Percentiles rank a stretch among this genome's conserved stretches.
Evolutionary conservation across 2,888 invertebrate species (phyloP).

Genomic region (Conchocele bisecta): DNA sequence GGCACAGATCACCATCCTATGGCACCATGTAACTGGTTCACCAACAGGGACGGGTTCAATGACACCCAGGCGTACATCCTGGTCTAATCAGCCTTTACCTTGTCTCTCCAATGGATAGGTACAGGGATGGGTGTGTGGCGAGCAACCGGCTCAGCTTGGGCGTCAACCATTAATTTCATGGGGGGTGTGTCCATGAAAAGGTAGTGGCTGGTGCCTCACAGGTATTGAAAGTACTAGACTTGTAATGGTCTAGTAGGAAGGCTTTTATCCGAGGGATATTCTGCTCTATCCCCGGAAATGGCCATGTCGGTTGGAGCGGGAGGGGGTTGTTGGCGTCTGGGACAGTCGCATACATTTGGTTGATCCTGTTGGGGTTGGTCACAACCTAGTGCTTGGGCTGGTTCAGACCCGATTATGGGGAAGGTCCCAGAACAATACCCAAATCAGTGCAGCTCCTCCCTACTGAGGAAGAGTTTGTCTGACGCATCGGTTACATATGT

Average conservation of each 20-base stretch:
- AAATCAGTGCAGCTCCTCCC: slow-evolving; percentile 63
- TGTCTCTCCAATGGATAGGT: slow-evolving; percentile 41
- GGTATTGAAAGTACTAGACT: slow-evolving; percentile 52
- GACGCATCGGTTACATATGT: slow-evolving; percentile 66
- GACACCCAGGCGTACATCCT: slow-evolving; percentile 39
- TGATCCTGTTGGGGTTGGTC: no score
- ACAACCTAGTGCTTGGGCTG: no score
- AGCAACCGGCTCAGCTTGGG: slow-evolving; percentile 30
- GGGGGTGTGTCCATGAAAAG: slow-evolving; percentile 38
- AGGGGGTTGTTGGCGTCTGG: slow-evolving; percentile 10
- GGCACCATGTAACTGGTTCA: slow-evolving; percentile 50
- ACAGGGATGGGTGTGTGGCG: slow-evolving; percentile 48
- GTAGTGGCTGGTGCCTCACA: no score
- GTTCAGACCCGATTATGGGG: slow-evolving; percentile 46
- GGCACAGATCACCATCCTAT: slow-evolving; percentile 51
- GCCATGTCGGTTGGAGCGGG: slow-evolving; percentile 19
- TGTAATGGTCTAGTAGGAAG: slow-evolving; percentile 46
- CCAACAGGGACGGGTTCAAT: slow-evolving; percentile 48
- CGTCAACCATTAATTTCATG: slow-evolving; percentile 37
- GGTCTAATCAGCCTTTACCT: slow-evolving; percentile 37
- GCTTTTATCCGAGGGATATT: slow-evolving; percentile 26
- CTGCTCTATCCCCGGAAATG: slow-evolving; percentile 44
- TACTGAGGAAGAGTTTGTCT: slow-evolving; percentile 63
- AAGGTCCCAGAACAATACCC: slow-evolving; percentile 60
- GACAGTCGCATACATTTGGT: slow-evolving; percentile 3